These are phyloP conservation scores for Neopelma chrysocephalum DNA, from an alignment of 2,797 vertebrate species.

Conservation along the genomic window DNA sequence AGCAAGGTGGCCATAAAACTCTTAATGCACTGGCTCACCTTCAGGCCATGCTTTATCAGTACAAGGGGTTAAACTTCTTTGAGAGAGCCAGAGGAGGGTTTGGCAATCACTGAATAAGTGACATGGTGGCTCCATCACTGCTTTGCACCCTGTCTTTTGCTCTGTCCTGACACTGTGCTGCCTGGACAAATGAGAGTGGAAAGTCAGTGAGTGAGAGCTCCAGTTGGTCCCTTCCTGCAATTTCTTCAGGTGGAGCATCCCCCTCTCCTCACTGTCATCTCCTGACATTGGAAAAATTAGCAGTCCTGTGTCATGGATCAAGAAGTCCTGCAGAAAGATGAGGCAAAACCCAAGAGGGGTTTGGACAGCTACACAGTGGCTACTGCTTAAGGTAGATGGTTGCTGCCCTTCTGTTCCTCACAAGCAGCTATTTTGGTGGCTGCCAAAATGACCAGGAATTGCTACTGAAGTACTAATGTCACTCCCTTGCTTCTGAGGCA, in stretches of 20 bases:
- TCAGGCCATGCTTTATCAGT: background rate
- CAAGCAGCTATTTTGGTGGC: background rate
- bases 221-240: background rate
- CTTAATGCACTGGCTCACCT: background rate
- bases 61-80: background rate
- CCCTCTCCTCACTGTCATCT: background rate
- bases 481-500: background rate
- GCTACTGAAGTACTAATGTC: background rate
- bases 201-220: background rate
- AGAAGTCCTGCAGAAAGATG: background rate
- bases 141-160: background rate
- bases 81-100: background rate
- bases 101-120: background rate
- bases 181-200: background rate
- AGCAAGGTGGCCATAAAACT: background rate
- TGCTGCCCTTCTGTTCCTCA: background rate
- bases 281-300: background rate
- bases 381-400: background rate
- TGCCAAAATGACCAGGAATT: background rate
- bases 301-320: background rate
- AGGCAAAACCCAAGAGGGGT: background rate
- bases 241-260: background rate
- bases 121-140: accelerated
- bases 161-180: background rate
- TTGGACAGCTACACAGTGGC: background rate